Evolutionary conservation across 2,888 invertebrate genomes (phyloP), one percentile per base, ranked within the genome.

Genomic region (Therioaphis trifolii): DNA sequence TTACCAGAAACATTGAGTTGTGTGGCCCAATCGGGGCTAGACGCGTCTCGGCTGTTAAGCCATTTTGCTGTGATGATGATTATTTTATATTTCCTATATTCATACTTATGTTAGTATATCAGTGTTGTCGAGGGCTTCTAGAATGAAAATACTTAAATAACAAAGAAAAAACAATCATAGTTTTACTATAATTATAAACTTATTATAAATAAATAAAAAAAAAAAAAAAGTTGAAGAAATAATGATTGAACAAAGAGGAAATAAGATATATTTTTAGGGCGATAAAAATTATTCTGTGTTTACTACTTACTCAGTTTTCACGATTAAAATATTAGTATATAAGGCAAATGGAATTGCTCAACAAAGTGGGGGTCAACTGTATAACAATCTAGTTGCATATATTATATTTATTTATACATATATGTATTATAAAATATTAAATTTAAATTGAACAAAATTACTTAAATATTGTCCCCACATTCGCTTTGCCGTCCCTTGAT

Each of bases 1-100:
- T 82, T 82, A 82, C 82, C 82, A 82, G 82, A 82, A 82, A 82
- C 82, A 74, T 82, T 82, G 82, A 82, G 82, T 82, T 82, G 82
- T 82, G 82, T 46, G 49, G 74, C 72, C 72, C 74, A 40, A 74
- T 49, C 49, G 61, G 72, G 72, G 82, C 52, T 72, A 52, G 52
- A 82, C 74, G 27, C 52, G 82, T 74, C 74, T 74, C 74, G 74
- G 82, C 82, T 52, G n/a, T 63, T 40, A 14, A 82, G 74, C 82
- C 82, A 82, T 82, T 63, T 82, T 82, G 74, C 82, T 82, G 82
- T 82, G 82, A 82, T 82, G 82, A 82, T 82, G 82, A 72, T 82
- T 82, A 82, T 82, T 82, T 80, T 74, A 82, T 74, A 74, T 82
- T 74, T 82, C 82, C 74, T 82, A 82, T 82, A 63, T 82, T 82